Conservation (phyloP, 2,888 invertebrate genomes). For the Priocnemis perturbator region DNA sequence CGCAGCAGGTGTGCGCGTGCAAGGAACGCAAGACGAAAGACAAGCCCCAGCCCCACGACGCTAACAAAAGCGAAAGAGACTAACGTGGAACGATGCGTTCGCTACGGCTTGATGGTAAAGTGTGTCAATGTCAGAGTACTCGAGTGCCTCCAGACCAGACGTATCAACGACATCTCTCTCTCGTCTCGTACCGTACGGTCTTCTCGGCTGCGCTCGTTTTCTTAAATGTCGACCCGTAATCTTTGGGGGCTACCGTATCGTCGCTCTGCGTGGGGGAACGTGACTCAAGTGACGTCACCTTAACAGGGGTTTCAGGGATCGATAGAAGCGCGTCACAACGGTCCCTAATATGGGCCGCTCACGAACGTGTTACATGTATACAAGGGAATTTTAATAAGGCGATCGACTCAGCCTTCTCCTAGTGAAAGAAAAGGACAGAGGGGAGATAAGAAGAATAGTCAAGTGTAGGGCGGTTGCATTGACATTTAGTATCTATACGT, state of each 20-base stretch:
- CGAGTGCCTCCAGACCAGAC: conserved; percentile 27
- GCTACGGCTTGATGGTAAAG: conserved; percentile 26
- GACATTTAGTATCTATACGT: too few relatives aligned
- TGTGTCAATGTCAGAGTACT: conserved; percentile 51
- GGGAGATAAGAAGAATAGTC: neutral
- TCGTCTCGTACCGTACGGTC: conserved; percentile 5
- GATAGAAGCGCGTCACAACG: conserved; percentile 54
- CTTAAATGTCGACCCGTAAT: conserved; percentile 29
- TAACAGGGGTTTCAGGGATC: conserved; percentile 50
- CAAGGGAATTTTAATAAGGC: too few relatives aligned
- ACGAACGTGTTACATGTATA: conserved; percentile 18
- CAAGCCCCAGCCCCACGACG: neutral
- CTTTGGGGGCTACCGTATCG: conserved; percentile 26
- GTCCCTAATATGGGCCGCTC: conserved; percentile 55
- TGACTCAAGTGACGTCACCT: conserved; percentile 59
- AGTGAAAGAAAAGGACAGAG: neutral
- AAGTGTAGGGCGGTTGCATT: too few relatives aligned
- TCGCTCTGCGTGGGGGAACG: conserved; percentile 51
- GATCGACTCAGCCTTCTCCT: too few relatives aligned
- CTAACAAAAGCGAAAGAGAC: neutral
- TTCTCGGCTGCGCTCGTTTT: conserved; percentile 26
- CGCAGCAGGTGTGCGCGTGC: too few relatives aligned
- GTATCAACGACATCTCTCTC: neutral
- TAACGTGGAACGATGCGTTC: neutral
- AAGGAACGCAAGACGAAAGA: too few relatives aligned